A percentile compares a stretch with the other conserved stretches of the same genome.
These are phyloP conservation scores for Trinorchestia longiramus DNA, from an alignment of 1,140 invertebrate species.

Conservation along the genomic window DNA sequence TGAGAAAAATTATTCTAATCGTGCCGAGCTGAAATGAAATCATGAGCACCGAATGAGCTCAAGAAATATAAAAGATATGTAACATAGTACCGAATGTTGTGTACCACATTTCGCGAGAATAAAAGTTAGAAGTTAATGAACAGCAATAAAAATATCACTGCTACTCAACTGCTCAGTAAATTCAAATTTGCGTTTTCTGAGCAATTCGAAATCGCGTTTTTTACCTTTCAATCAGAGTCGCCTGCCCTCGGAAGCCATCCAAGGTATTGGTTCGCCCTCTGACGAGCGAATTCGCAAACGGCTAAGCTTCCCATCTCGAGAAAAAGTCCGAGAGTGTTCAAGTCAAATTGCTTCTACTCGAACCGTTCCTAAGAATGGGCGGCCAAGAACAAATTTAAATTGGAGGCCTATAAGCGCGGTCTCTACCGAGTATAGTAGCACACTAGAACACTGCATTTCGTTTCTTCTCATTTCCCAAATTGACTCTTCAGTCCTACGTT, in stretches of 20 bases:
- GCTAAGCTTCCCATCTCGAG: slow-evolving; percentile 21
- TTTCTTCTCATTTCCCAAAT: not conserved
- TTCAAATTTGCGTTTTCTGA: not conserved
- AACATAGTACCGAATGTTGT: not conserved
- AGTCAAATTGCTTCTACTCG: slow-evolving; percentile 54
- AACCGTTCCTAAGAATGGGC: slow-evolving; percentile 45
- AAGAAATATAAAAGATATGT: no score
- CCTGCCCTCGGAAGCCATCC: not conserved
- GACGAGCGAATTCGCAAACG: slow-evolving; percentile 46
- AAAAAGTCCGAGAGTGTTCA: slow-evolving; percentile 42
- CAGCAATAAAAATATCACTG: no score
- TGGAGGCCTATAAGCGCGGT: slow-evolving; percentile 16
- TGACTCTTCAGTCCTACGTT: not conserved
- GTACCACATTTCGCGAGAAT: no score
- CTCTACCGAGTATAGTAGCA: not conserved
- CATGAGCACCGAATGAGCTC: no score
- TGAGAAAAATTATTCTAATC: no score
- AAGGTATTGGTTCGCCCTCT: not conserved
- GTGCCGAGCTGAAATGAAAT: no score
- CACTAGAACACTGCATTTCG: not conserved
- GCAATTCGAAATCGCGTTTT: not conserved
- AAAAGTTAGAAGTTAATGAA: no score
- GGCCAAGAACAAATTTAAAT: slow-evolving; percentile 54
- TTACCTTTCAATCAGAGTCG: slow-evolving; percentile 2
- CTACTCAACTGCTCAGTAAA: not conserved